Evolutionary conservation across 1,140 invertebrate species (phyloP).

Genomic region (Drosophila pseudoobscura): DNA sequence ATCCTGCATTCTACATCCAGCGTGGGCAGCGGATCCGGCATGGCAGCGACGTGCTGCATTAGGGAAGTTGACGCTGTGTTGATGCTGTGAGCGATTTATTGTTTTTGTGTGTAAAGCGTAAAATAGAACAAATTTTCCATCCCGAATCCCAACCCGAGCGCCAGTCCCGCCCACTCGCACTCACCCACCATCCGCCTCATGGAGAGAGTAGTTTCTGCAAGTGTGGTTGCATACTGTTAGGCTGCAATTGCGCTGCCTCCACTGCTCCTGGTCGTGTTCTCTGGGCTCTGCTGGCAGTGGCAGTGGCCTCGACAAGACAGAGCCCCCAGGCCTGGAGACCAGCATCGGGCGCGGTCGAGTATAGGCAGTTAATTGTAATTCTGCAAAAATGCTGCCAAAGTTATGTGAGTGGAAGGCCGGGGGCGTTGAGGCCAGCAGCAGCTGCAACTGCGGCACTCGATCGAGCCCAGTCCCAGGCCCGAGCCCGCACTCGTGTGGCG

Average conservation of each 20-base stretch:
- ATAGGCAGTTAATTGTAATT: slow-evolving; percentile 75
- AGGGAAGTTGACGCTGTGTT: slow-evolving; percentile 71
- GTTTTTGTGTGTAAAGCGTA: slow-evolving; percentile 78
- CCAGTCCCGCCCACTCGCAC: slow-evolving; percentile 11
- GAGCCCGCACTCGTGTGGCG: slow-evolving; percentile 53
- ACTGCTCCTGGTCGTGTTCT: background rate
- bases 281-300: background rate
- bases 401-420: slow-evolving; percentile 64
- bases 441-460: slow-evolving; percentile 15
- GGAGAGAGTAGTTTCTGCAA: slow-evolving; percentile 20
- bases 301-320: no score
- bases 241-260: slow-evolving; percentile 36
- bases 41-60: slow-evolving; percentile 60
- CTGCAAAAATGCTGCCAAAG: slow-evolving; percentile 77
- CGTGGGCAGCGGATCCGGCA: slow-evolving; percentile 23
- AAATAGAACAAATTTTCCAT: slow-evolving; percentile 74
- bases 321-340: no score
- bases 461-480: background rate
- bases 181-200: background rate
- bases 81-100: slow-evolving; percentile 80
- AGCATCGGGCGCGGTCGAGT: background rate
- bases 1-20: slow-evolving; percentile 21
- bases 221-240: slow-evolving; percentile 54
- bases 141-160: background rate
- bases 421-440: background rate